Base-by-base conservation (phyloP, 1,140 invertebrate species). In the Campodea augens region DNA sequence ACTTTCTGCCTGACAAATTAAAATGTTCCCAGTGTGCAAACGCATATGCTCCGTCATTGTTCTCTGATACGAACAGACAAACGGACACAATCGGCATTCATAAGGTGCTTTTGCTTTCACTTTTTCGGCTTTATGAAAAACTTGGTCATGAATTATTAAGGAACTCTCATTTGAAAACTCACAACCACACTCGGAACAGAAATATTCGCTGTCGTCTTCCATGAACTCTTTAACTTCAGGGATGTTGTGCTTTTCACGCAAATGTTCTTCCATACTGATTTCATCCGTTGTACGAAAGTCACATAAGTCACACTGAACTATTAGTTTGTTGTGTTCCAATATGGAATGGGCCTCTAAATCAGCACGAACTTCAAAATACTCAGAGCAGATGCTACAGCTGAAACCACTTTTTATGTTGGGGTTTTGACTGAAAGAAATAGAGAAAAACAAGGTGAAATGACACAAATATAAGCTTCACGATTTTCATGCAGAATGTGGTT, bases 221-320 rank as follows among this genome's bases (percentile, higher is more conserved):
- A 68, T 64, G 25, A 66, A 69, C 13, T 68, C 70, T 54, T 71
- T 69, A 60, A 71, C 63, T 58, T 73, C 72, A 21, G 48, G 47
- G 15, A 55, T 52, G 51, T 51, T 56, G 46, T 56, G 56, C 48
- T 54, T 56, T 25, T 51, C 53, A 39, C 50, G 44, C 44, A 53
- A 47, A 43, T 52, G 55, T 20, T 49, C 46, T 43, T 50, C 51
- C 54, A 55, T 55, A 38, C 49, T 54, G 20, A 52, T 24, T 39
- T 54, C 50, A 32, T 52, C 52, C 18, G 50, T 50, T 10, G 52
- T 51, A 22, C 53, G 52, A 48, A 59, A 61, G 47, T 60, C 57
- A 48, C 60, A 61, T 13, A 56, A 37, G 36, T 58, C 54, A 46
- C 60, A 61, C 47, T 61, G 56, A 13, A 58, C 54, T 15, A 61